Evolutionary conservation across 2,888 invertebrate species (phyloP), one percentile per base, ranked within the genome.

Genomic region (Thera obeliscata): DNA sequence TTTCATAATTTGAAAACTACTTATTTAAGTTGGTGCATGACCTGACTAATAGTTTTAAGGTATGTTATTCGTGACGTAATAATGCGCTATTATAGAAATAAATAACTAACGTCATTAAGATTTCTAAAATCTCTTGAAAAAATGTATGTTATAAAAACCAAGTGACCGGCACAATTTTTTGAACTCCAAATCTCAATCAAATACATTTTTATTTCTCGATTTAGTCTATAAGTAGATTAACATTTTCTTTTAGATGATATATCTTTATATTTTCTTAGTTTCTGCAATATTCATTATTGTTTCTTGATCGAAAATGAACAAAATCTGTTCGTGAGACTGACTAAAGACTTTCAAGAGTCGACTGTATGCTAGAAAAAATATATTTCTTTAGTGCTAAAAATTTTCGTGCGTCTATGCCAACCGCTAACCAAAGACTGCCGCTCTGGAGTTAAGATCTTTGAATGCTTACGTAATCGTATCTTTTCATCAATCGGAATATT

Each of bases 311-410:
- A 78, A 78, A 78, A 78, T 79, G 82, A 82, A 81, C 80, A 76
- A 71, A 71, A 69, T 73, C 74, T 77, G 84, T 87, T 85, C 82
- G 76, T 73, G 84, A 86, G 89, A 89, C 89, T 89, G 89, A 89
- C 81, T 80, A 71, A 78, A 78, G 78, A 77, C 77, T 78, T 80
- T 78, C 71, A 50, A 52, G 68, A 76, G 79, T 81, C 79, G 71
- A 77, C 73, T 75, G 71, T 71, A 72, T 78, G 78, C 73, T 76
- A 74, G 66, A 70, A 77, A 73, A 73, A 74, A 64, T 22, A 73
- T 73, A 70, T 70, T 52, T 73, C 64, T 67, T 61, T 74, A 73
- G 67, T 71, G 61, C 73, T 73, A 74, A 74, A 66, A 70, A 73
- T 48, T 74, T 74, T 73, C 70, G 74, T 69, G 68, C 76, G 77